Base-by-base conservation (phyloP, 2,888 invertebrate genomes). In the Danaus chrysippus region DNA sequence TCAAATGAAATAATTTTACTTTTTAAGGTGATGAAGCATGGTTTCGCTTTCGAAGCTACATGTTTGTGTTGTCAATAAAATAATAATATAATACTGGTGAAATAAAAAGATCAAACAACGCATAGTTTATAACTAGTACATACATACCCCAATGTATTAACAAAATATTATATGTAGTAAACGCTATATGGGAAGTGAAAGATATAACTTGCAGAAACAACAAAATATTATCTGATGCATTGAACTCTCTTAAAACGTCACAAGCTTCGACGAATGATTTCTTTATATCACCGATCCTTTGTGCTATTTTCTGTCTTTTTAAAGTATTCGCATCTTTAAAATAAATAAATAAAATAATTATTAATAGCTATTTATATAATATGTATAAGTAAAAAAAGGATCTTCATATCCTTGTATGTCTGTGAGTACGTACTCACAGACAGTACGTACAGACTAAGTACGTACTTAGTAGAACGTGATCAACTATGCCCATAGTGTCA, bases 211-310 rank as follows among this genome's bases (percentile, higher is more conserved):
- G 62, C 13, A 62, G 12, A 19, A 62, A 41, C 12, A 55, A 15
- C 41, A 2, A 19, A 41, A 46, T 17, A 23, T 46, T 42, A 43
- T 62, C 62, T 13, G 58, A 23, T 3, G 11, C 10, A 19, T 54
- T 62, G n/a, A 62, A 41, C 6, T 42, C 5, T 5, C 42, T 54
- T 13, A 58, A 58, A 8, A 46, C 46, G 12, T 58, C 46, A 23
- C 62, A 54, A 13, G 54, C 13, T 6, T 46, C 12, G 8, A 62
- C 54, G 19, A 54, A 62, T 9, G 46, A 62, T 10, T 58, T 44
- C 3, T 19, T 49, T 1, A 54, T 58, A 42, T 46, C 12, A 19
- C 58, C 42, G 46, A 62, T 8, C 42, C 19, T 58, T 9, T 58
- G 19, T 3, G 62, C 46, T 11, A 62, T 13, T 12, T 42, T 58